Percentiles rank a stretch among this genome's conserved stretches.
Evolutionary conservation across 2,888 invertebrate species (phyloP).

Genomic region (Malthinus flaveolus): DNA sequence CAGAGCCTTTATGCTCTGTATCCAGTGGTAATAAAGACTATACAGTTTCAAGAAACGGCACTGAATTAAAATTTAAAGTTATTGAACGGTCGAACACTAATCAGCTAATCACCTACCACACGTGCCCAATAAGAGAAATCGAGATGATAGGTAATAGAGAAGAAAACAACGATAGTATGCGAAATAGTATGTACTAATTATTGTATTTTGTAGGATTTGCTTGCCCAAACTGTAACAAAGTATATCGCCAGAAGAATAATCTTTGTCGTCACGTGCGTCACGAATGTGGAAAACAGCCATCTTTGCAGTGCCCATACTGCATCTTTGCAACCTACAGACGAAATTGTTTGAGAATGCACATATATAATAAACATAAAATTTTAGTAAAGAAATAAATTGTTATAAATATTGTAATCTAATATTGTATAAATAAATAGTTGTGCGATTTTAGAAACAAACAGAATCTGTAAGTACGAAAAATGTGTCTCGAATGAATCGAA

Average conservation of each 20-base stretch:
- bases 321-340: slow-evolving; percentile 13
- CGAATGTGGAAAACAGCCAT: slow-evolving; percentile 37
- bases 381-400: neutral
- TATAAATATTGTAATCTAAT: neutral
- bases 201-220: slow-evolving; percentile 19
- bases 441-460: no score
- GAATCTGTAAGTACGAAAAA: no score
- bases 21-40: no score
- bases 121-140: no score
- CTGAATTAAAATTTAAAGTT: no score
- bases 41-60: no score
- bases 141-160: no score
- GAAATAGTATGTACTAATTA: neutral
- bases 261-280: slow-evolving; percentile 34
- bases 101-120: no score
- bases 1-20: no score
- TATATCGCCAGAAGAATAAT: slow-evolving; percentile 36
- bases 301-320: slow-evolving; percentile 14
- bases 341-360: slow-evolving; percentile 17
- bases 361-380: slow-evolving; percentile 16
- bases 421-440: no score
- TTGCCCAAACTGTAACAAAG: slow-evolving; percentile 33
- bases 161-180: neutral
- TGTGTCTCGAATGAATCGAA: no score
- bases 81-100: no score